Evolutionary conservation across 2,888 invertebrate genomes (phyloP), one percentile per base, ranked within the genome.

Genomic region (Agapostemon virescens): DNA sequence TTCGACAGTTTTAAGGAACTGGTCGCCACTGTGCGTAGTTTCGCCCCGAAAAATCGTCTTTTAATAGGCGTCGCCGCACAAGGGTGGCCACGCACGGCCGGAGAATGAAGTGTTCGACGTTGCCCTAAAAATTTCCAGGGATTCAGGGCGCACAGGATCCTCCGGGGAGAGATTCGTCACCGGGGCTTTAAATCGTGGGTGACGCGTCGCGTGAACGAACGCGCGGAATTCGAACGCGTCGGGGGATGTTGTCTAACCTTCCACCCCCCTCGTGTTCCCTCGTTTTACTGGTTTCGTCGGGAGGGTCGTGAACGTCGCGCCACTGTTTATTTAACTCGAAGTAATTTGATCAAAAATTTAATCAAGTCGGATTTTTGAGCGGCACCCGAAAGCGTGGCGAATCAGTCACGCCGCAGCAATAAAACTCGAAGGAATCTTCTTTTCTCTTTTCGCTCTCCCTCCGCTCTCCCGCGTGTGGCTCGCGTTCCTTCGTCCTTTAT

Each of bases 281-380:
- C 70, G 40, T 30, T 58, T 73, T 76, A 69, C 73, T 64, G 69
- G 68, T 70, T 67, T 49, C 63, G 61, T 73, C 69, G 49, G 75
- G 77, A 42, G 64, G 42, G 78, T 63, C 33, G 33, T 13, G 33
- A 49, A 49, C 70, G 74, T 64, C 69, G 74, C 49, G 40, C 83
- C 82, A 89, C 90, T 92, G 92, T 91, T 92, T 92, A 92, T 92
- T 92, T 92, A 91, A 91, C 90, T 90, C 88, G 90, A 91, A 91
- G 92, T 92, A 92, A 92, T 92, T 92, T 91, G 92, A 92, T 92
- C 90, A 91, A 92, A 92, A 92, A 92, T 92, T 92, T 92, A 92
- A 92, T 92, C 92, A 92, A 92, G 90, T 90, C 86, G 92, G 87
- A 91, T 91, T 92, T 92, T 92, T 92, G 89, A 92, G 86, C 90